phyloP scores from a whole-genome alignment of 2,113 vertebrate species.

The Machaerirhynchus nigripectus region DNA sequence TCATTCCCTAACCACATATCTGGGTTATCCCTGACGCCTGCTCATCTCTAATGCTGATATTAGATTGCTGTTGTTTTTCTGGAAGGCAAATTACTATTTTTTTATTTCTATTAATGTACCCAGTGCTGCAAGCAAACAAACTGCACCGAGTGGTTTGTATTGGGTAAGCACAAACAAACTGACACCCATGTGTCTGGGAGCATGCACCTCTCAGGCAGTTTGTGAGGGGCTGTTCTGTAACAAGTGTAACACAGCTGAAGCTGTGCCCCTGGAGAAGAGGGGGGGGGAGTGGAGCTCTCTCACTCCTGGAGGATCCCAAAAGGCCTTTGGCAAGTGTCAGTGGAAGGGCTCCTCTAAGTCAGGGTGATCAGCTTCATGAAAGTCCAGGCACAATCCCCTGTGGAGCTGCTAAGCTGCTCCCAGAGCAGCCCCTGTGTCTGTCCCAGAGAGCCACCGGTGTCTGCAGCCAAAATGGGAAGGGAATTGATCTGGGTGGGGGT shows the following conservation, averaged over 20 bases:
- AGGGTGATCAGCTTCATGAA: neutral
- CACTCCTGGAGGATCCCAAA: neutral
- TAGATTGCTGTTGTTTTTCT: neutral
- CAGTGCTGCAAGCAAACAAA: neutral
- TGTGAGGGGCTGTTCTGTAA: neutral
- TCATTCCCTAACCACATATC: neutral
- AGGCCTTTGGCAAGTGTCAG: neutral
- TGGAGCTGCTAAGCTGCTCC: neutral
- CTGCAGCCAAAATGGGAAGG: neutral
- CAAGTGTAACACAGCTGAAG: neutral
- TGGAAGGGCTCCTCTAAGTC: neutral
- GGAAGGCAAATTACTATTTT: neutral
- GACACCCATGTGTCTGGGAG: accelerated
- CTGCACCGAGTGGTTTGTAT: neutral
- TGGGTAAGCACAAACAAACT: neutral
- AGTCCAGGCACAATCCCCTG: neutral
- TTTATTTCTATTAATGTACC: neutral
- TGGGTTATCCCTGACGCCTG: neutral
- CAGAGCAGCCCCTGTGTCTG: neutral
- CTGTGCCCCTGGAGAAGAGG: neutral
- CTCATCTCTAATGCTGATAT: neutral
- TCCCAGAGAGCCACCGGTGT: neutral
- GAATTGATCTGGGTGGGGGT: neutral
- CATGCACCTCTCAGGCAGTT: neutral
- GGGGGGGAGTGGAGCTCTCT: neutral